Evolutionary conservation across 1,140 invertebrate species (phyloP).

Genomic region (Pseudomyrmex sp.): DNA sequence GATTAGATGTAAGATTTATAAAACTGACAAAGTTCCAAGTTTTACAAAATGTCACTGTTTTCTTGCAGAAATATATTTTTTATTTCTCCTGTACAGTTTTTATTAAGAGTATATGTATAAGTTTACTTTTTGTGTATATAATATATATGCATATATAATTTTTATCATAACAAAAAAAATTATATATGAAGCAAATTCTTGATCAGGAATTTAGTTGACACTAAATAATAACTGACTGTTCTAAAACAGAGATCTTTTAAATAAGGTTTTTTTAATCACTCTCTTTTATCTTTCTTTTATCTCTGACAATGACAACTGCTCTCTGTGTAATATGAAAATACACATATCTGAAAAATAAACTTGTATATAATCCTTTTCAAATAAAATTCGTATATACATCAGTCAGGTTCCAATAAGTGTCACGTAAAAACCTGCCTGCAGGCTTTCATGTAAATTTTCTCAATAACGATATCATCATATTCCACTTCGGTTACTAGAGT

Average conservation of each 20-base stretch:
- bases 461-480: neutral
- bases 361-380: slow-evolving; percentile 8
- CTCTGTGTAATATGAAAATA: slow-evolving; percentile 29
- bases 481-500: neutral
- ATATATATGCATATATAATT: no score
- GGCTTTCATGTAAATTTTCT: slow-evolving; percentile 10
- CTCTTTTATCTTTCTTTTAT: neutral
- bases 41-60: no score
- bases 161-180: no score
- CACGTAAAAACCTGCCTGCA: slow-evolving; percentile 53
- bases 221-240: no score
- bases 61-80: no score
- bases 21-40: no score
- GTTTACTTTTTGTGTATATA: no score
- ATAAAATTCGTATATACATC: slow-evolving; percentile 21
- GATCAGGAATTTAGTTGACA: no score
- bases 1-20: no score
- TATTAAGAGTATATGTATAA: no score
- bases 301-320: slow-evolving; percentile 27
- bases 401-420: neutral
- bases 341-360: slow-evolving; percentile 6
- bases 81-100: no score
- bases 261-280: neutral
- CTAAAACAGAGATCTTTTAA: neutral
- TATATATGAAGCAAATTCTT: no score